phyloP scores from a whole-genome alignment of 2,797 vertebrate species.

The Rhincodon typus region DNA sequence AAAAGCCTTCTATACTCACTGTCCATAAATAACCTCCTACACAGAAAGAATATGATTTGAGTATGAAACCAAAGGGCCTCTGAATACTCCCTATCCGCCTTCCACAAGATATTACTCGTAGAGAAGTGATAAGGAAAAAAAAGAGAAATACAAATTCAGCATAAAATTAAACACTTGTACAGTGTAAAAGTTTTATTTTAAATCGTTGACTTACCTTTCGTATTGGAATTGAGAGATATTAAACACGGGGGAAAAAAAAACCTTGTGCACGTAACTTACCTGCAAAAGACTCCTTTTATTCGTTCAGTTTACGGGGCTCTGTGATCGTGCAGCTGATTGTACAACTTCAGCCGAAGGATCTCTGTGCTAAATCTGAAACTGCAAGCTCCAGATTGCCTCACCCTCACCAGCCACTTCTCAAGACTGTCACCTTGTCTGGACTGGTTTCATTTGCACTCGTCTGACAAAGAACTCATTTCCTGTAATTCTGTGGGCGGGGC shows the following conservation, averaged over 20 bases:
- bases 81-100: neutral
- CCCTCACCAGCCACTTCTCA: neutral
- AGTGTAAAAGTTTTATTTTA: neutral
- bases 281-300: neutral
- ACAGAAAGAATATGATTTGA: too few relatives aligned
- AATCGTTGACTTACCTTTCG: neutral
- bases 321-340: neutral
- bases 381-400: neutral
- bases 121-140: too few relatives aligned
- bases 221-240: neutral
- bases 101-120: neutral
- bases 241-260: neutral
- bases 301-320: too few relatives aligned
- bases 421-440: neutral
- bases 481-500: neutral
- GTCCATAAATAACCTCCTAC: neutral
- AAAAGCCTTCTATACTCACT: neutral
- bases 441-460: slow-evolving; percentile 9
- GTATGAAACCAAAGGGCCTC: neutral
- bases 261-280: neutral
- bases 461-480: slow-evolving; percentile 26
- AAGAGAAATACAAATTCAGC: neutral
- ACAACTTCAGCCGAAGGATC: neutral
- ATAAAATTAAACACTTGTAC: neutral
- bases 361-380: neutral